Base-by-base conservation (phyloP, 2,888 invertebrate genomes). In the Gortyna flavago region DNA sequence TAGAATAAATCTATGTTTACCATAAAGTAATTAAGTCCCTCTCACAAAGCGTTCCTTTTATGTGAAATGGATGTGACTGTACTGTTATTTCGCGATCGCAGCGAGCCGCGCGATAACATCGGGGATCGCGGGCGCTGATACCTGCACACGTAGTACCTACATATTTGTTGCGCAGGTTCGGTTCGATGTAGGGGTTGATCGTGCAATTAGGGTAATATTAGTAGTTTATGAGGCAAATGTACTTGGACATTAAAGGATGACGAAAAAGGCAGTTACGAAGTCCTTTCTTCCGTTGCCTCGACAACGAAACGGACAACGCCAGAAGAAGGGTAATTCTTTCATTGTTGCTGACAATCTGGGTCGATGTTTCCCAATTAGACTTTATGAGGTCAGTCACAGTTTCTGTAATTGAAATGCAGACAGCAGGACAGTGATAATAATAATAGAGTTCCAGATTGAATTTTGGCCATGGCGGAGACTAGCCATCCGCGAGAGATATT, bases 51-150 rank as follows among this genome's bases (percentile, higher is more conserved):
- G 35, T 57, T 73, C 8, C 16, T 18, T 35, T 44, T 16, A 54
- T 54, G 1, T 54, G 0, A 7, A 69, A 57, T 70, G 74, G 48
- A 41, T 21, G n/a, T 62, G 75, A 82, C 67, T 84, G 75, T 81
- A 77, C 41, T 80, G 78, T 86, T 84, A 86, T 83, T 84, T 80
- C 80, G 76, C 70, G 72, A 82, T 80, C 72, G 76, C 57, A 61
- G 57, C 48, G 35, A 70, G 51, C n/a, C 41, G 41, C 54, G 70
- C 77, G 83, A 81, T 85, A 64, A 9, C 69, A 77, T 79, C 80
- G 62, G 13, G 59, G 77, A 84, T 81, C 65, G 78, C 68, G 21
- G 25, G 29, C 68, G 7, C 72, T 57, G 75, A 84, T 81, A 84
- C 71, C 81, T 71, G 64, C 25, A 9, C 29, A 13, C 11, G 18